Percentiles rank a stretch among this genome's conserved stretches.
Conservation (phyloP, 2,888 invertebrate genomes). For the Sialis lutaria region DNA sequence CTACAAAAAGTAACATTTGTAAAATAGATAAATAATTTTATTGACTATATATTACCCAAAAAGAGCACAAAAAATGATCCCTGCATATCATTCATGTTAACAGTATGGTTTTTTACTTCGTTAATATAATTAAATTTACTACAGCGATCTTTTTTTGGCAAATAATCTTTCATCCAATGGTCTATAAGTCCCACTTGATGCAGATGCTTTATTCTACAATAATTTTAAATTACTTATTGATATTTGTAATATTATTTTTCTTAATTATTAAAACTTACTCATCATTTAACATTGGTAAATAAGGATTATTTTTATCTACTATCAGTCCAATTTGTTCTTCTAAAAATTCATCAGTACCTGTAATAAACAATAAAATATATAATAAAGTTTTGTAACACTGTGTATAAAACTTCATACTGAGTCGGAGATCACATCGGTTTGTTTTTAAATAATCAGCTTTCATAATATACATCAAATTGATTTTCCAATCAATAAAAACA, state of each 20-base stretch:
- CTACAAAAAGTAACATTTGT: too few species aligned
- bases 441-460: conserved; percentile 44
- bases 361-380: not conserved
- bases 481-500: conserved; percentile 67
- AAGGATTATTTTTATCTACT: conserved; percentile 58
- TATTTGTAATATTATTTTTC: not conserved
- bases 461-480: conserved; percentile 56
- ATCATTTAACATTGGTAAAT: conserved; percentile 53
- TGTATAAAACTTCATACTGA: conserved; percentile 31
- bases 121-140: conserved; percentile 42
- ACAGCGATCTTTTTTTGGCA: conserved; percentile 66
- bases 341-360: conserved; percentile 58
- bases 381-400: not conserved
- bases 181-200: conserved; percentile 71
- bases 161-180: conserved; percentile 63
- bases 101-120: conserved; percentile 71
- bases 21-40: too few species aligned
- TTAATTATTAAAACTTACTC: conserved; percentile 38
- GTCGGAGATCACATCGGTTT: conserved; percentile 54
- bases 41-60: conserved; percentile 37
- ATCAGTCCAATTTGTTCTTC: conserved; percentile 66
- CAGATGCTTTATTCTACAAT: conserved; percentile 54
- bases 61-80: conserved; percentile 77
- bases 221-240: conserved; percentile 1
- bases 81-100: conserved; percentile 81